Evolutionary conservation across 2,888 invertebrate genomes (phyloP).

Genomic region (Allygus modestus): DNA sequence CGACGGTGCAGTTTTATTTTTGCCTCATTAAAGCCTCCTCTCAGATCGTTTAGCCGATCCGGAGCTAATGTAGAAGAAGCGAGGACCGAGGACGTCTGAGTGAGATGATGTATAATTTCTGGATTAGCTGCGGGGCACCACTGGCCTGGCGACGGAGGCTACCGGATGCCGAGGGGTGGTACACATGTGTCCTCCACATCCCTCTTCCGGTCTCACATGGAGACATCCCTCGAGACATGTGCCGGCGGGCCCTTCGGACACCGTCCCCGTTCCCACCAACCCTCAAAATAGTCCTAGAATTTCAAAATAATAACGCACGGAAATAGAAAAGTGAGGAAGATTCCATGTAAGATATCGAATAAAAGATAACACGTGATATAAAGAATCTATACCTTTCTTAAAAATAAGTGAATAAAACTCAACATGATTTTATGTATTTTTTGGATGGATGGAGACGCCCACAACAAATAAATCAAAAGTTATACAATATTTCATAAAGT

Average conservation of each 20-base stretch:
- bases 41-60: slow-evolving; percentile 55
- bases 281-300: background rate
- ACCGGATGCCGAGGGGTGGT: slow-evolving; percentile 54
- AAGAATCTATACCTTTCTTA: too few species aligned
- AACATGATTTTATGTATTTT: too few species aligned
- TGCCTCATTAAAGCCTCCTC: slow-evolving; percentile 56
- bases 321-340: background rate
- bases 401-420: too few species aligned
- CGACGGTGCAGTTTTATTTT: slow-evolving; percentile 50
- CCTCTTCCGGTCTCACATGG: slow-evolving; percentile 51
- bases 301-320: background rate
- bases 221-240: slow-evolving; percentile 36
- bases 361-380: too few species aligned
- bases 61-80: slow-evolving; percentile 52
- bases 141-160: background rate
- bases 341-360: too few species aligned
- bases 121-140: slow-evolving; percentile 1
- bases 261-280: slow-evolving; percentile 3
- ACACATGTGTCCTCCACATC: slow-evolving; percentile 53
- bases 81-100: background rate
- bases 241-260: background rate
- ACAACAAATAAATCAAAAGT: too few species aligned
- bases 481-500: too few species aligned
- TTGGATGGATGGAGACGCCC: too few species aligned
- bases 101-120: slow-evolving; percentile 32